Conservation (phyloP, 1,140 invertebrate species). For the Copidosoma floridanum region DNA sequence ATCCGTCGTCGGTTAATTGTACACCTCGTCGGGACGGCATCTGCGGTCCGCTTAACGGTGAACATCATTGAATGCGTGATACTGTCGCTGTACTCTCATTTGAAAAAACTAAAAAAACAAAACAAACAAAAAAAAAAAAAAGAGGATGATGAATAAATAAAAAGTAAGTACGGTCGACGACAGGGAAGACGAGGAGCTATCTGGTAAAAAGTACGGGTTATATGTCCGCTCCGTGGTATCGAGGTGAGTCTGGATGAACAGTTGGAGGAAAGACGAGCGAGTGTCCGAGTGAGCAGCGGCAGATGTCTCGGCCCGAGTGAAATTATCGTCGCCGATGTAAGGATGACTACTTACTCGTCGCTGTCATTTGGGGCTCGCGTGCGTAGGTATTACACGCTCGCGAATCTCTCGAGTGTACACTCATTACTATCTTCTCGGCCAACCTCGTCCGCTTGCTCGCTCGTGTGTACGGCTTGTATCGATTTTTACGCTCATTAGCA, state of each 20-base stretch:
- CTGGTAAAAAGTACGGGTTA: constrained; percentile 4
- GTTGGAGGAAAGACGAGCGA: no score
- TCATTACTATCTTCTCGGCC: no score
- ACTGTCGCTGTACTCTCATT: no score
- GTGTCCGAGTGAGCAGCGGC: not conserved
- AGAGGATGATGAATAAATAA: no score
- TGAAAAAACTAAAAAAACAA: not conserved
- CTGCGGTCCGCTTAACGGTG: constrained; percentile 11
- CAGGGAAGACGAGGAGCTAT: constrained; percentile 5
- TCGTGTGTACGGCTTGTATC: not conserved
- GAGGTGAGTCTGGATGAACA: no score
- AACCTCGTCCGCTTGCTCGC: no score
- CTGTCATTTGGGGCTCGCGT: no score
- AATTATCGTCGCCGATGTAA: not conserved
- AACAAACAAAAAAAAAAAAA: not conserved
- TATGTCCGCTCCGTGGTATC: no score
- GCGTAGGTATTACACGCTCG: no score
- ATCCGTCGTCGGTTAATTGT: not conserved
- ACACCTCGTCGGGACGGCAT: not conserved
- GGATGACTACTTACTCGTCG: no score
- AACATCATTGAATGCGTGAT: constrained; percentile 12
- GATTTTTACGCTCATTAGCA: not conserved
- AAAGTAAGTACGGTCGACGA: no score
- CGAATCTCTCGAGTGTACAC: no score
- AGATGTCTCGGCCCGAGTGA: constrained; percentile 8